These are phyloP conservation scores for Cheilosia grossa DNA, from an alignment of 2,888 invertebrate species.

Conservation along the genomic window DNA sequence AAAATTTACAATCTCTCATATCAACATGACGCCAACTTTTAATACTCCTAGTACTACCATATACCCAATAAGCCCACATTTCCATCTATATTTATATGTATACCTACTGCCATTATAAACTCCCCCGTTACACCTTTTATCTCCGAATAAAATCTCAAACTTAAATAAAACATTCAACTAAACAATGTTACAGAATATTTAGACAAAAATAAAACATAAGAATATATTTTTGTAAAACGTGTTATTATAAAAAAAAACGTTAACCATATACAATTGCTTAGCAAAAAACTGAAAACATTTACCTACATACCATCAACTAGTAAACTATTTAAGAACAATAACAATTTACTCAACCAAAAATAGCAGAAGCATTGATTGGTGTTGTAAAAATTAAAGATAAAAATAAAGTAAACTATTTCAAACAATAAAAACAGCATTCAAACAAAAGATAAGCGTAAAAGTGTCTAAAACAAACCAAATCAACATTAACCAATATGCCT, in stretches of 20 bases:
- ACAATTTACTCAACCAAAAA: constrained; percentile 16
- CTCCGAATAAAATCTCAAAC: neutral
- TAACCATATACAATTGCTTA: constrained; percentile 62
- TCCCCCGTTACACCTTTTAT: neutral
- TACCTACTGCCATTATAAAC: constrained; percentile 41
- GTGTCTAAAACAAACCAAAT: constrained; percentile 72
- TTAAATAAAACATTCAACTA: neutral
- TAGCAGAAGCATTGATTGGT: constrained; percentile 21
- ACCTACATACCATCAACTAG: constrained; percentile 22
- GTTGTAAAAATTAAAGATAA: constrained; percentile 29
- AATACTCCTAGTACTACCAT: neutral
- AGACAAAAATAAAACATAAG: constrained; percentile 30
- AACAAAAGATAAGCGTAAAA: constrained; percentile 75
- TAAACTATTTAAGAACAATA: constrained; percentile 38
- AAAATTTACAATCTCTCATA: constrained; percentile 16
- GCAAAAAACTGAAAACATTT: constrained; percentile 17
- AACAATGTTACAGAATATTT: constrained; percentile 19
- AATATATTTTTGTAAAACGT: constrained; percentile 71
- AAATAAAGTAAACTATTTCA: constrained; percentile 22
- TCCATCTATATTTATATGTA: neutral
- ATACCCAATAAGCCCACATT: neutral
- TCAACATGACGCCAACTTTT: constrained; percentile 8
- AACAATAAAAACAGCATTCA: constrained; percentile 29
- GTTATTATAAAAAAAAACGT: constrained; percentile 52
- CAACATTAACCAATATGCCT: constrained; percentile 30